phyloP scores from a whole-genome alignment of 2,888 invertebrate species.

The Thereva nobilitata region DNA sequence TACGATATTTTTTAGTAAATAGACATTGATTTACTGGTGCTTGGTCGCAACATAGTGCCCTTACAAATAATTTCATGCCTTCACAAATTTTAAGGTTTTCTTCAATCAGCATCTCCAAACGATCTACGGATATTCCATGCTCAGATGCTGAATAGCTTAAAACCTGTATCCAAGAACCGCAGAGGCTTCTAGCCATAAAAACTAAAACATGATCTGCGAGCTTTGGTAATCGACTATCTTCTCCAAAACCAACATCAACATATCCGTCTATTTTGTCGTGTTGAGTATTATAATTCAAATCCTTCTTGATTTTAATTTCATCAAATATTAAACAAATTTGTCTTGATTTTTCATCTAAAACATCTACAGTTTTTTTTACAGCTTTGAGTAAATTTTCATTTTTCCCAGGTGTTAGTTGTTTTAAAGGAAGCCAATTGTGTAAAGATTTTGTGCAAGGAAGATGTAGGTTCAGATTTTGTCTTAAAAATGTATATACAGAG shows the following conservation, averaged over 20 bases:
- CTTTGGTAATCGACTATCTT: slow-evolving; percentile 2
- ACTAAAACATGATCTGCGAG: not conserved
- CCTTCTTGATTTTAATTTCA: not conserved
- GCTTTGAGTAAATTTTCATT: not conserved
- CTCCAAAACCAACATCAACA: not conserved
- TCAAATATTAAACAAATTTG: slow-evolving; percentile 9
- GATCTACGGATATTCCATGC: slow-evolving; percentile 5
- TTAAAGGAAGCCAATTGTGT: not conserved
- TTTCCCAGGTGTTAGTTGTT: not conserved
- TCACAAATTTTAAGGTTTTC: slow-evolving; percentile 7
- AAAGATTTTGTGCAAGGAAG: not conserved
- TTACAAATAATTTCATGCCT: not conserved
- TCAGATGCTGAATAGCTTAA: not conserved
- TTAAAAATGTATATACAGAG: slow-evolving; percentile 13
- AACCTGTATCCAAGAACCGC: not conserved
- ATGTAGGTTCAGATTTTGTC: slow-evolving; percentile 2
- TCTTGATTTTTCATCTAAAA: not conserved
- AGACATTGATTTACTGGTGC: slow-evolving; percentile 1
- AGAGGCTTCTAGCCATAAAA: slow-evolving; percentile 1
- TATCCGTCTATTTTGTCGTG: slow-evolving; percentile 2
- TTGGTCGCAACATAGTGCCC: slow-evolving; percentile 6
- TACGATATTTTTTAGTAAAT: not conserved
- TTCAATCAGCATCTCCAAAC: not conserved
- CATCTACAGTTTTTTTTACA: not conserved
- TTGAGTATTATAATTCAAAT: slow-evolving; percentile 2